A percentile compares a stretch with the other conserved stretches of the same genome.
Conservation (phyloP, 2,888 invertebrate species). For the Sphaerolaimus hirsutus region DNA sequence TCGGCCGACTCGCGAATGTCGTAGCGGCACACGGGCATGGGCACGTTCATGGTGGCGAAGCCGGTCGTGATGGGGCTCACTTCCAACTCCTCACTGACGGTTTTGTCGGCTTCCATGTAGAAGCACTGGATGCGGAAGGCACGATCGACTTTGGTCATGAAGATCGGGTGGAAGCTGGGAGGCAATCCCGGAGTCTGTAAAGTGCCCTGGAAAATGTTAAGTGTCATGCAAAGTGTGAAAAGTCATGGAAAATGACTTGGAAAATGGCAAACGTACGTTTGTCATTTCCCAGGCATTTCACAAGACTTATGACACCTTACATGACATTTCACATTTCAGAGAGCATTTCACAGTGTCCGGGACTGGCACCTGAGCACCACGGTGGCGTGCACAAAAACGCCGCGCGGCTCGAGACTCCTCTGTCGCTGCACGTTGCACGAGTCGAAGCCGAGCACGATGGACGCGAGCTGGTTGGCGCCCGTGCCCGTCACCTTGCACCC, state of each 20-base stretch:
- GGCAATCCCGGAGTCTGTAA: no score
- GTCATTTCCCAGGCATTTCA: no score
- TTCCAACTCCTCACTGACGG: slow-evolving; percentile 3
- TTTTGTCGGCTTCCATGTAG: slow-evolving; percentile 7
- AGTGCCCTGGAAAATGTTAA: no score
- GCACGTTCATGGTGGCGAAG: background rate
- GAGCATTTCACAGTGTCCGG: no score
- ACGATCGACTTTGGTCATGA: slow-evolving; percentile 5
- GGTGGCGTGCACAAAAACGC: slow-evolving; percentile 3
- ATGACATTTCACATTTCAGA: no score
- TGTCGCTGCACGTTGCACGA: slow-evolving; percentile 22
- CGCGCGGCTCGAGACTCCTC: slow-evolving; percentile 13
- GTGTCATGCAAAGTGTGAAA: no score
- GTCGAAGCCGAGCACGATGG: slow-evolving; percentile 23
- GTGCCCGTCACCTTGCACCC: slow-evolving; percentile 9
- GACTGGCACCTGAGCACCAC: slow-evolving; percentile 4
- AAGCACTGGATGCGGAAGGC: slow-evolving; percentile 1
- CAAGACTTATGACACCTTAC: no score
- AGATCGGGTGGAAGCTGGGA: slow-evolving; percentile 4
- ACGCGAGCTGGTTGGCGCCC: slow-evolving; percentile 11
- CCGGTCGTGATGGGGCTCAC: background rate
- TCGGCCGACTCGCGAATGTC: background rate
- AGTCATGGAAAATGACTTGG: no score
- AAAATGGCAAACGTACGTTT: no score
- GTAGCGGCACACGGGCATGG: slow-evolving; percentile 3